Percentiles rank a stretch among this genome's conserved stretches.
These are phyloP conservation scores for Drosophila ananassae DNA, from an alignment of 1,140 invertebrate genomes.

Conservation along the genomic window DNA sequence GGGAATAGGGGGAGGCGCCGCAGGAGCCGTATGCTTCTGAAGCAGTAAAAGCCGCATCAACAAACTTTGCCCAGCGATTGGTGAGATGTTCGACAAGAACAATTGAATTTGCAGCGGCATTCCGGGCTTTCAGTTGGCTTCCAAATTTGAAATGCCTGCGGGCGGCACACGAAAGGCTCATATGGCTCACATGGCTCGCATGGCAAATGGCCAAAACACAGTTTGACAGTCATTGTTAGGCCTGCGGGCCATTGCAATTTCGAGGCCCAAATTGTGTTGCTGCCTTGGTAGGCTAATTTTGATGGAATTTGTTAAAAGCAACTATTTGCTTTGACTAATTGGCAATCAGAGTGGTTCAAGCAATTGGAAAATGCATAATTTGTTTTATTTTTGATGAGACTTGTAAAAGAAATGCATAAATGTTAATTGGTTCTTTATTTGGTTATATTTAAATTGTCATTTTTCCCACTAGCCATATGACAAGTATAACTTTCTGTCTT, in stretches of 20 bases:
- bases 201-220: slow-evolving; percentile 22
- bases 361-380: neutral
- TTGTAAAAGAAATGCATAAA: neutral
- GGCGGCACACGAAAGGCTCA: slow-evolving; percentile 10
- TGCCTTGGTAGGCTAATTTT: slow-evolving; percentile 29
- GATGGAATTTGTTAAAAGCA: neutral
- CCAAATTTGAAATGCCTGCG: slow-evolving; percentile 25
- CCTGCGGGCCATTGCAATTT: neutral
- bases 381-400: neutral
- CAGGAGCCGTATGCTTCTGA: slow-evolving; percentile 12
- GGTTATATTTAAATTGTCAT: no score
- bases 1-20: slow-evolving; percentile 11
- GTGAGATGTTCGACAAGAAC: slow-evolving; percentile 68
- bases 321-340: slow-evolving; percentile 1
- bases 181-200: slow-evolving; percentile 3
- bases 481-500: no score
- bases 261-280: slow-evolving; percentile 8
- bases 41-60: slow-evolving; percentile 21
- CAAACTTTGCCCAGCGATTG: slow-evolving; percentile 38
- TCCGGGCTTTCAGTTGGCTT: slow-evolving; percentile 34
- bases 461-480: no score
- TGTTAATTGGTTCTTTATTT: no score
- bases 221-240: slow-evolving; percentile 43
- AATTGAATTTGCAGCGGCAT: slow-evolving; percentile 67
- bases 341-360: neutral